Base-by-base conservation (phyloP, 1,140 invertebrate species). In the Platorchestia sp. region DNA sequence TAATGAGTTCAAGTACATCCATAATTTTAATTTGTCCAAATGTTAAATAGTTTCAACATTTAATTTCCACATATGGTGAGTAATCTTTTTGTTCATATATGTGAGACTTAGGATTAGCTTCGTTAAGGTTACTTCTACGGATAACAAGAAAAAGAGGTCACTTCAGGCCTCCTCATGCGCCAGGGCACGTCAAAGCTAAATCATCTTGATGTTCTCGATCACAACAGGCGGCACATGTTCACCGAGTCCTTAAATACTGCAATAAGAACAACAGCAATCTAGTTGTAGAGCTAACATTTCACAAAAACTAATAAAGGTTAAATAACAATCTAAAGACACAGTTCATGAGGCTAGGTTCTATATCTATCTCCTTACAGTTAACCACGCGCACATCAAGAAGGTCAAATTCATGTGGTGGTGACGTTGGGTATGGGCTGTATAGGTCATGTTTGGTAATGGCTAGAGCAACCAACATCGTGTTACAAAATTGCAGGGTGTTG, bases 221-320 rank as follows among this genome's bases (percentile, higher is more conserved):
- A 89, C 87, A 89, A 89, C 42, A 89, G 3, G 41, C 41, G 87
- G 59, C 41, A 89, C 43, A 89, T 89, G 10, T 42, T 89, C 41
- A 42, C 59, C 14, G 59, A 27, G 36, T 43, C n/a, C 43, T 89
- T 86, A 89, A 44, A 44, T 89, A 89, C 41, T 43, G n/a, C 27
- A 44, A 89, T 89, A 42, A 89, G 87, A 89, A 89, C 87, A 44
- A 89, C 43, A 44, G 43, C 87, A 42, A 89, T 44, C n/a, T 44
- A 89, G 87, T 89, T 89, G 41, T 89, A 89, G 43, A 41, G n/a
- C 87, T 89, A 89, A 89, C 43, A 89, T 42, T 44, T 89, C 87
- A 89, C 87, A 89, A 89, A 89, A 89, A 42, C 87, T 89, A 89
- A 41, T 44, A 89, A 89, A 89, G 43, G 87, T 89, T 44, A 41